A percentile compares a stretch with the other conserved stretches of the same genome.
Conservation (phyloP, 2,888 invertebrate genomes). For the Neocrepidodera transversa region DNA sequence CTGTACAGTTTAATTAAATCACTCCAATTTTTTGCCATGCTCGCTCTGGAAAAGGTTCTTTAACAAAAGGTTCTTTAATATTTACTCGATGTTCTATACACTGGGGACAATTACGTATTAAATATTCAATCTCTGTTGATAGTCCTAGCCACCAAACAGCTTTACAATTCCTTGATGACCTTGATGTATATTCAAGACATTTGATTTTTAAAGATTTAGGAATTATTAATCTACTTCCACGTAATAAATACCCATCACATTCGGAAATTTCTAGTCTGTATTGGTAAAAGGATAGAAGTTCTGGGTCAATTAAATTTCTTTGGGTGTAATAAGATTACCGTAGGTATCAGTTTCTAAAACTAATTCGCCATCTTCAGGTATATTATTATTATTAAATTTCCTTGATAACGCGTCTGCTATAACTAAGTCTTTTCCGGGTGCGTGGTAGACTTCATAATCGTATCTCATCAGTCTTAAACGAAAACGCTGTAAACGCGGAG, state of each 20-base stretch:
- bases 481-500: constrained; percentile 42
- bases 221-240: constrained; percentile 24
- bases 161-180: constrained; percentile 31
- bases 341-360: constrained; percentile 17
- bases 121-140: constrained; percentile 23
- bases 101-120: too few relatives aligned
- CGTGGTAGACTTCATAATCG: constrained; percentile 22
- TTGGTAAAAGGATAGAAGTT: constrained; percentile 22
- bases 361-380: constrained; percentile 14
- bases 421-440: constrained; percentile 24
- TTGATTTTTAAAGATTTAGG: constrained; percentile 20
- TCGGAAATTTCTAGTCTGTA: constrained; percentile 24
- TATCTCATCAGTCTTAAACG: constrained; percentile 24
- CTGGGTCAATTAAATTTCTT: constrained; percentile 13
- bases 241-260: constrained; percentile 20
- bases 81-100: background rate
- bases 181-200: constrained; percentile 23
- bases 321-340: constrained; percentile 18
- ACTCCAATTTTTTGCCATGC: background rate
- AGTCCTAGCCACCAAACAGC: constrained; percentile 29
- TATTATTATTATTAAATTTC: constrained; percentile 24
- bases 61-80: background rate
- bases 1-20: background rate
- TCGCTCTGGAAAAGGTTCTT: background rate
- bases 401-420: constrained; percentile 39